These are phyloP conservation scores for Clarias gariepinus DNA, from an alignment of 2,113 vertebrate species.

Conservation along the genomic window DNA sequence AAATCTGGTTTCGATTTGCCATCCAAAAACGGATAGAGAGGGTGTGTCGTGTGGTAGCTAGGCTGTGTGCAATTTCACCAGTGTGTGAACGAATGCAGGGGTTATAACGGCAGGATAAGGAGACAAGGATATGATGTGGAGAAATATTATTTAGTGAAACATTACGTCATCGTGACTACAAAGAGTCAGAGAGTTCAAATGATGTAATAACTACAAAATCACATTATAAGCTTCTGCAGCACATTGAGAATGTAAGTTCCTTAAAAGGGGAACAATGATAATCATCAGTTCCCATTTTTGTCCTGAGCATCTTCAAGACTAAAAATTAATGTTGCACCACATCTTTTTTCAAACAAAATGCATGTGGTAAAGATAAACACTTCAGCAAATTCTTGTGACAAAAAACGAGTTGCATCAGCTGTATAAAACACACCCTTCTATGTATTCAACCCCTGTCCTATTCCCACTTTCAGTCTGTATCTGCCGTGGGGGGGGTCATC, in stretches of 20 bases:
- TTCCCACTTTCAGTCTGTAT: background rate
- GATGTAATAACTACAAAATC: background rate
- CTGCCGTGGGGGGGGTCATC: slow-evolving; percentile 43
- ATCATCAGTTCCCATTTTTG: background rate
- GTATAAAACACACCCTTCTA: slow-evolving; percentile 22
- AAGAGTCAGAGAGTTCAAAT: background rate
- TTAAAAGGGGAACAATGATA: background rate
- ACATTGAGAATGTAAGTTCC: background rate
- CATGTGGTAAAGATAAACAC: background rate
- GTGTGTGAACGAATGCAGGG: background rate
- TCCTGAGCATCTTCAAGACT: background rate
- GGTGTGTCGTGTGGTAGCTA: background rate
- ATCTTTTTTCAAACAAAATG: no score
- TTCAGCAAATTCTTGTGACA: background rate
- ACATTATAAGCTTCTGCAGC: background rate
- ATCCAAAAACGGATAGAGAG: background rate
- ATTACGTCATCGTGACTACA: background rate
- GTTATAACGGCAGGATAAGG: background rate
- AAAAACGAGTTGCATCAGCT: background rate
- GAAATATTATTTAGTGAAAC: background rate
- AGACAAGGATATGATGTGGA: background rate
- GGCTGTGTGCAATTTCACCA: background rate
- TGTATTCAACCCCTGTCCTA: slow-evolving; percentile 35
- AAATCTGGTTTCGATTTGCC: background rate
- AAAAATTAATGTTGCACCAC: background rate